Evolutionary conservation across 1,140 invertebrate species (phyloP), one percentile per base, ranked within the genome.

Genomic region (Leptinotarsa texana): DNA sequence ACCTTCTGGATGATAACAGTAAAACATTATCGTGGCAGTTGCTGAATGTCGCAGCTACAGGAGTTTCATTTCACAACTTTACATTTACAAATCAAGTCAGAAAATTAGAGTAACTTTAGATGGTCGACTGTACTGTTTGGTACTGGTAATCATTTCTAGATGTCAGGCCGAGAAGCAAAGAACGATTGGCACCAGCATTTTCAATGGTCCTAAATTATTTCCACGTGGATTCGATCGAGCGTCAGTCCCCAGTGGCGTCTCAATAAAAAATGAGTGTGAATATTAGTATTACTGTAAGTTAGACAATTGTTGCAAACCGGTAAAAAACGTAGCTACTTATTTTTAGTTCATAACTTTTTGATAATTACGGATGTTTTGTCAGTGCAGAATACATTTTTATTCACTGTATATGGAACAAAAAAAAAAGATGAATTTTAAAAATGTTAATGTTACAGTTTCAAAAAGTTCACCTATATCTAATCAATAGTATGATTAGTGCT

Each of bases 11-110:
- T 57, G 51, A 17, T 57, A 68, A 68, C 22, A 27, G n/a, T 63
- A 68, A 68, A 68, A 33, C n/a, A 49, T 69, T 49, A 69, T 33
- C 51, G 74, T 77, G 73, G 76, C 76, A 77, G 76, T 77, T 74
- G 67, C 72, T 77, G 68, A 48, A 74, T 61, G 62, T 27, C 62
- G 76, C 76, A 77, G 63, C 76, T 74, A 77, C 68, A 72, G 42
- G 67, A 61, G 66, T 62, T 24, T 49, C 22, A 57, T 27, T 62
- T 71, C 22, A 24, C 69, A 61, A 62, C 17, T 71, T 71, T 62
- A 69, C 17, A 69, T 69, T 69, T 49, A 49, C 48, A 69, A 69
- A 69, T 69, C 47, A 69, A 51, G 48, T 69, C 47, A 49, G 15
- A 69, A 47, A 69, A 24, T 49, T 21, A 69, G 51, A 17, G 42